phyloP scores from a whole-genome alignment of 2,797 vertebrate genomes.

The Strix occidentalis region DNA sequence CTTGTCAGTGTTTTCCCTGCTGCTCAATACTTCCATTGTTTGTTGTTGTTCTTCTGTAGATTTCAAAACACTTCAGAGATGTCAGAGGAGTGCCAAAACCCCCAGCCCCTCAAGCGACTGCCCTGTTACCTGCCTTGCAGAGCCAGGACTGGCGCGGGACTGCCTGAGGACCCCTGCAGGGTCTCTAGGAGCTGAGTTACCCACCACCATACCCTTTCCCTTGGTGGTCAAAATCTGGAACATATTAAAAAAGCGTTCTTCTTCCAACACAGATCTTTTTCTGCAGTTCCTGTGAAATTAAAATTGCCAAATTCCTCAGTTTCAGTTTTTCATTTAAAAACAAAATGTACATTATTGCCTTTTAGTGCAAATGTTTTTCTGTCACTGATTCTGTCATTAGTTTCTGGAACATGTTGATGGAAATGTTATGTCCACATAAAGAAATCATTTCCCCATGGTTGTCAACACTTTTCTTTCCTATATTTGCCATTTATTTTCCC shows the following conservation, averaged over 20 bases:
- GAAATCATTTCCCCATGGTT: background rate
- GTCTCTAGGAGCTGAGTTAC: background rate
- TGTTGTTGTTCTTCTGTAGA: background rate
- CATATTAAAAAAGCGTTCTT: background rate
- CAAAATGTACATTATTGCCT: background rate
- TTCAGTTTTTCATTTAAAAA: background rate
- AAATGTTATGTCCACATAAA: background rate
- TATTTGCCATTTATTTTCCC: background rate
- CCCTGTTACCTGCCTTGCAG: background rate
- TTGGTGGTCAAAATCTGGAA: background rate
- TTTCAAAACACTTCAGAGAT: background rate
- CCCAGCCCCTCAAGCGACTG: background rate
- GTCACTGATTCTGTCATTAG: background rate
- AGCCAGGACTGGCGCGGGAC: background rate
- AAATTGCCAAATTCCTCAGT: background rate
- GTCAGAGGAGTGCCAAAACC: background rate
- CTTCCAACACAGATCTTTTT: background rate
- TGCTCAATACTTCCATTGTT: background rate
- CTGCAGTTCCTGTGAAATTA: background rate
- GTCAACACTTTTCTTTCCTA: background rate
- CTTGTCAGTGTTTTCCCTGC: background rate
- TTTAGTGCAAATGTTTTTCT: background rate
- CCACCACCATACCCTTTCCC: background rate
- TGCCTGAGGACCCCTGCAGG: background rate
- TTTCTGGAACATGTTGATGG: background rate